phyloP scores from a whole-genome alignment of 1,140 invertebrate species.

The Micrasema minimum region DNA sequence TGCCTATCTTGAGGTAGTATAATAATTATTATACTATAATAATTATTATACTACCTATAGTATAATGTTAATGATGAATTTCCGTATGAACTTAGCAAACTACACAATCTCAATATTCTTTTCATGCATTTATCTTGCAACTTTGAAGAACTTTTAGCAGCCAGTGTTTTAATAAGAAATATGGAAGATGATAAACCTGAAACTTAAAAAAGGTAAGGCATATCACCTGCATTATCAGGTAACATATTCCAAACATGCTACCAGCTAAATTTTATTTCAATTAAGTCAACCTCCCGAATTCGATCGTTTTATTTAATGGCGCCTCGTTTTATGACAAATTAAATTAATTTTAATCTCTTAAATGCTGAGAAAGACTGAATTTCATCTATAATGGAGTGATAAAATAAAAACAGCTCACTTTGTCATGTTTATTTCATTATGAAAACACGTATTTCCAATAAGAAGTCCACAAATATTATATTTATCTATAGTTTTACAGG shows the following conservation, averaged over 20 bases:
- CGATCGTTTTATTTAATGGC: not conserved
- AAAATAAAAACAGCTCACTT: constrained; percentile 20
- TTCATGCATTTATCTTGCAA: too few relatives aligned
- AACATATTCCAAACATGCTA: constrained; percentile 4
- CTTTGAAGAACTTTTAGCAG: too few relatives aligned
- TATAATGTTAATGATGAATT: too few relatives aligned
- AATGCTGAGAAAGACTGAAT: constrained; percentile 19
- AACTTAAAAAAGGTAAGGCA: too few relatives aligned
- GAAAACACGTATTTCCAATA: constrained; percentile 32
- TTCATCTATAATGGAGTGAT: constrained; percentile 20
- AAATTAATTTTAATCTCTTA: constrained; percentile 39
- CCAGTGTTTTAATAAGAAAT: too few relatives aligned
- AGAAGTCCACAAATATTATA: constrained; percentile 14
- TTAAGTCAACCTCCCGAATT: constrained; percentile 18
- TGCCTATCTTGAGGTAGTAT: too few relatives aligned
- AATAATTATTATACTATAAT: too few relatives aligned
- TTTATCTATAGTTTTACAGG: constrained; percentile 38
- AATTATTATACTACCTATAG: too few relatives aligned
- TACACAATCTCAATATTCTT: too few relatives aligned
- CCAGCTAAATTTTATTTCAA: not conserved
- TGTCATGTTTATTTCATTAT: constrained; percentile 30
- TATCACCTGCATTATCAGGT: constrained; percentile 5
- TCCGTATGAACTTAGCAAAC: too few relatives aligned
- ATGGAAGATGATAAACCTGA: too few relatives aligned
- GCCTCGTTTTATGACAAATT: constrained; percentile 35